Evolutionary conservation across 2,113 vertebrate genomes (phyloP).

Genomic region (Xenopus borealis): DNA sequence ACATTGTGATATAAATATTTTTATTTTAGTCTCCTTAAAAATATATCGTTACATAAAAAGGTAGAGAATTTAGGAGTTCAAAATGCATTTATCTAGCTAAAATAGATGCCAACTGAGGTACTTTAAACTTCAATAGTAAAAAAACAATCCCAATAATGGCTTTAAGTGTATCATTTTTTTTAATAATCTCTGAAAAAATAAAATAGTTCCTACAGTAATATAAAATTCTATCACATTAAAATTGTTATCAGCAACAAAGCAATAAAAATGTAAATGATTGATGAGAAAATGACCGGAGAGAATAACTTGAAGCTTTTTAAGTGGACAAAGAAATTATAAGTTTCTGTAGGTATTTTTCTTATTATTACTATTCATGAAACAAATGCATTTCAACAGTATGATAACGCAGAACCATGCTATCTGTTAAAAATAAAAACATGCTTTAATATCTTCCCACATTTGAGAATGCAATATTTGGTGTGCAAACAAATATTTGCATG

Average conservation of each 20-base stretch:
- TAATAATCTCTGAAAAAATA: not conserved
- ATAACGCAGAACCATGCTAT: not conserved
- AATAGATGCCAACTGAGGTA: no score
- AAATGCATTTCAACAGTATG: not conserved
- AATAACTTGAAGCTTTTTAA: conserved; percentile 5
- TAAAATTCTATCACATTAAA: conserved; percentile 14
- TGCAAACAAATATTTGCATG: no score
- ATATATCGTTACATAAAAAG: no score
- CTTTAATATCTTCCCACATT: not conserved
- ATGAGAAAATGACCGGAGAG: conserved; percentile 11
- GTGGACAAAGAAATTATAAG: conserved; percentile 13
- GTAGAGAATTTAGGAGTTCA: no score
- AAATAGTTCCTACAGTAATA: conserved; percentile 9
- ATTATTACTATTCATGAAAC: not conserved
- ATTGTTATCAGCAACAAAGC: conserved; percentile 5
- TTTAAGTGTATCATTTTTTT: not conserved
- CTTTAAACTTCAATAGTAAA: no score
- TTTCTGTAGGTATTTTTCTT: not conserved
- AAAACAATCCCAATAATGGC: no score
- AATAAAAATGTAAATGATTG: conserved; percentile 21
- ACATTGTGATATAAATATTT: no score
- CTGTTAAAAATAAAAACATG: not conserved
- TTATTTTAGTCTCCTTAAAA: no score
- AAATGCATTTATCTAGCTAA: no score
- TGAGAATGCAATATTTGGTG: not conserved